Conservation (phyloP, 1,140 invertebrate genomes). For the Bombus impatiens region DNA sequence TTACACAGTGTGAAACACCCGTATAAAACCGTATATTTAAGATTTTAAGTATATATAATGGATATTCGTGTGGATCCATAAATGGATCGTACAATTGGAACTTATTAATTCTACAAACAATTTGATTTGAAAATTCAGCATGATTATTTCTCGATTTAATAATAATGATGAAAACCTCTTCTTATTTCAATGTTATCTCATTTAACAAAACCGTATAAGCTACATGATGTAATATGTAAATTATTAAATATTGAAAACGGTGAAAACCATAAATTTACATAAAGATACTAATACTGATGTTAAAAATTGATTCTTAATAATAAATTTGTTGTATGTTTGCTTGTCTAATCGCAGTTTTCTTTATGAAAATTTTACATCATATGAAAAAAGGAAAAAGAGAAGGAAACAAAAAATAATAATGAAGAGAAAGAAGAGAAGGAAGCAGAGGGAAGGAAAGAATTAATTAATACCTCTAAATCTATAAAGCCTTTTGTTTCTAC, state of each 20-base stretch:
- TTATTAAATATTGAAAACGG: no score
- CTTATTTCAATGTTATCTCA: neutral
- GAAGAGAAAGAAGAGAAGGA: neutral
- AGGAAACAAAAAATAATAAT: no score
- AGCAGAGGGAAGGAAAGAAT: neutral
- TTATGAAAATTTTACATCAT: no score
- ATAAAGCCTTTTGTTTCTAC: neutral
- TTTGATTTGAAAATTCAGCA: neutral
- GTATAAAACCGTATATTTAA: neutral
- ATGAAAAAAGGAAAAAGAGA: no score
- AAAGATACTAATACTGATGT: no score
- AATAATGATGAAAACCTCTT: rapidly evolving
- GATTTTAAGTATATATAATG: neutral
- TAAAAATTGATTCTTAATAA: no score
- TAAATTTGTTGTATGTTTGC: no score
- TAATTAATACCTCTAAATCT: neutral
- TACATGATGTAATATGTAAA: no score
- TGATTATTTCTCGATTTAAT: neutral
- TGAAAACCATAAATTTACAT: neutral
- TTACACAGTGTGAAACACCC: neutral
- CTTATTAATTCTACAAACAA: no score
- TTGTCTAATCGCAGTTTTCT: no score
- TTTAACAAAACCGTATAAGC: no score
- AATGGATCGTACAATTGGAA: neutral
- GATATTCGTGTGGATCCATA: neutral